A percentile compares a stretch with the other conserved stretches of the same genome.
Evolutionary conservation across 2,113 vertebrate species (phyloP).

Genomic region (Scomber colias): DNA sequence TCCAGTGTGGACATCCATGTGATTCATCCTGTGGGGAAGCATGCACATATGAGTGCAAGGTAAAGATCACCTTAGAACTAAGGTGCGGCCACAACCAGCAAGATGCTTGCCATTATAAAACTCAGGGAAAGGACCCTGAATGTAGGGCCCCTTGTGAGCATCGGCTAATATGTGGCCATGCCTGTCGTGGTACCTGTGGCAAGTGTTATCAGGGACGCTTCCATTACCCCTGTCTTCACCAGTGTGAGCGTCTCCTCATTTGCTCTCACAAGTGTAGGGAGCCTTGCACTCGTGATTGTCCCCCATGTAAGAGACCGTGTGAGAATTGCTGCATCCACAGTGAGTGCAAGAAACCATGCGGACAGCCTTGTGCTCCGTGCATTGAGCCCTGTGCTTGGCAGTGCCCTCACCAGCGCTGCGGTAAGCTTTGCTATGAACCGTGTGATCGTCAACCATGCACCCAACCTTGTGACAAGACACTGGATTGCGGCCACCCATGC

Average conservation of each 20-base stretch:
- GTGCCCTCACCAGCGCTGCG: conserved; percentile 90
- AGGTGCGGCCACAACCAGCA: conserved; percentile 88
- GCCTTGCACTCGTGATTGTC: conserved; percentile 88
- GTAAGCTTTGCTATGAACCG: conserved; percentile 91
- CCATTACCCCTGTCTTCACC: conserved; percentile 83
- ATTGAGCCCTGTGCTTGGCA: conserved; percentile 90
- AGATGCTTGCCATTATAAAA: conserved; percentile 81
- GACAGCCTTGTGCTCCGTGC: conserved; percentile 88
- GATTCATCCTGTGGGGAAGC: conserved; percentile 82
- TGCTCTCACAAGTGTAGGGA: conserved; percentile 91
- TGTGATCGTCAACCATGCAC: conserved; percentile 90
- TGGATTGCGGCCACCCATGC: conserved; percentile 90
- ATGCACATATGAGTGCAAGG: conserved; percentile 82
- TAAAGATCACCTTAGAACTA: conserved; percentile 76
- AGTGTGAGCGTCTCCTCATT: conserved; percentile 86
- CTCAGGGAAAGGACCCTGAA: not conserved
- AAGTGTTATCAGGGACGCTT: conserved; percentile 89
- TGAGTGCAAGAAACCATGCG: conserved; percentile 88
- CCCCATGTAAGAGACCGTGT: conserved; percentile 86
- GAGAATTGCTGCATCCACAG: conserved; percentile 93
- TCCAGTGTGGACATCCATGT: conserved; percentile 89
- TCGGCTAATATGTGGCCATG: conserved; percentile 89
- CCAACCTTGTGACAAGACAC: conserved; percentile 83
- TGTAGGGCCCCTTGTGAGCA: conserved; percentile 82
- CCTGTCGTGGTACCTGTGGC: conserved; percentile 88